Percentiles rank a stretch among this genome's conserved stretches.
Evolutionary conservation across 2,113 vertebrate species (phyloP).

Genomic region (Ceyx melanurus): DNA sequence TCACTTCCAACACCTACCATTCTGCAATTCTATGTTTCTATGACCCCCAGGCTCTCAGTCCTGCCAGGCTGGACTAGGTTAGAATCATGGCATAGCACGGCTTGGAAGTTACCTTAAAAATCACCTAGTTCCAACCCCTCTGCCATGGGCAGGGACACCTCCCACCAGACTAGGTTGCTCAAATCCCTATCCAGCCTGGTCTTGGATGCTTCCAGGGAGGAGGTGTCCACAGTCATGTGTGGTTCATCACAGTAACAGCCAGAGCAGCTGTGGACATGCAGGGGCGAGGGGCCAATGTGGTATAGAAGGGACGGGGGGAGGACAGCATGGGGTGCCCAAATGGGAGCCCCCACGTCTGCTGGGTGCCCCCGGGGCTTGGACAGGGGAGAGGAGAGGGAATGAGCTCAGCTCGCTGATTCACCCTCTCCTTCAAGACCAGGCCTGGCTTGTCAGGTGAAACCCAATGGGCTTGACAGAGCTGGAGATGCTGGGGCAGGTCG

Average conservation of each 20-base stretch:
- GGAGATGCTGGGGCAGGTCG: not conserved
- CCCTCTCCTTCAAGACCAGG: not conserved
- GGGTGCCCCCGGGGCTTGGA: not conserved
- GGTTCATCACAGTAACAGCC: rapidly evolving
- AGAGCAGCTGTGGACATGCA: rapidly evolving
- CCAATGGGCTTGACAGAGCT: not conserved
- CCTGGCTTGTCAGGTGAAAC: not conserved
- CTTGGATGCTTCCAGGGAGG: not conserved
- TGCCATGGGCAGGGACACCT: not conserved
- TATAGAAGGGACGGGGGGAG: not conserved
- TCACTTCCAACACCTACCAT: too few relatives aligned
- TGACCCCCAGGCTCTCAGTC: too few relatives aligned
- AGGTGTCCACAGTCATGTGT: not conserved
- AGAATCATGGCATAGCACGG: too few relatives aligned
- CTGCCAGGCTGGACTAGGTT: not conserved
- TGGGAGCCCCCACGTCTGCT: not conserved
- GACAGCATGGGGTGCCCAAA: not conserved
- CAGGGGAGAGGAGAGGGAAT: not conserved
- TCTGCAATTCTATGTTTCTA: too few relatives aligned
- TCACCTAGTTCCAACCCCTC: not conserved
- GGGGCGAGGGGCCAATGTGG: rapidly evolving
- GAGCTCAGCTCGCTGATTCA: not conserved
- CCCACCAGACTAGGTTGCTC: not conserved
- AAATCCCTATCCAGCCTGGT: not conserved
- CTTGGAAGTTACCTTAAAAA: not conserved